Base-by-base conservation (phyloP, 2,113 vertebrate species). In the Ahaetulla prasina region DNA sequence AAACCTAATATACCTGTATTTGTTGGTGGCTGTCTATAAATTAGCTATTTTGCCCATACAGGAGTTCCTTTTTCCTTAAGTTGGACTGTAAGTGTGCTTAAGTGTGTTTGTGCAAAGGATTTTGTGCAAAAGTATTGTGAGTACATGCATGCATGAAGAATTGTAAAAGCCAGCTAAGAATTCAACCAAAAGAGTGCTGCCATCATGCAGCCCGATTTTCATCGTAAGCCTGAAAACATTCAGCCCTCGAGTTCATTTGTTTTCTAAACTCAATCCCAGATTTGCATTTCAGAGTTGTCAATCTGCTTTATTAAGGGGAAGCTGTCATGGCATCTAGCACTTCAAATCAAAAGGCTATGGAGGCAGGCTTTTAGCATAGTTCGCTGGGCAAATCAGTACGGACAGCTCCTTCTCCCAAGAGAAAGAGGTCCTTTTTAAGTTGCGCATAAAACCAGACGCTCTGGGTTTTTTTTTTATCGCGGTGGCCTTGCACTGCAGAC, bases 401-500 rank as follows among this genome's bases (percentile, higher is more conserved):
- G 88, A 88, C 6, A 80, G 91, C 52, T 85, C 85, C 92, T 95
- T n/a, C 90, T 93, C 87, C 93, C 93, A 94, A 88, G 92, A 85
- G 89, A 93, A 95, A 95, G 94, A 95, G 89, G 25, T 95, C 94
- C 6, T 0, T 90, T 91, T 90, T 91, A 91, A 95, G 90, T 93
- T 94, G 94, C 89, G 94, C 74, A 91, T 92, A 87, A 74, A 54
- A 80, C 90, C 16, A 63, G 74, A 88, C 92, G 90, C 0, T 16
- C 0, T 89, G 20, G 45, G 45, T 3, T 45, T 47, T 7, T 47
- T 35, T 30, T 89, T 98, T 98, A 99, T 98, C 99, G 99, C 0
- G 99, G 99, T 55, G 98, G 98, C 92, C 98, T 98, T 93, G 98
- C 98, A 93, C 98, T 98, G 98, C 99, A 99, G 93, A 97, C 94